Evolutionary conservation across 2,113 vertebrate genomes (phyloP), one percentile per base, ranked within the genome.

Genomic region (Scolopax mira): DNA sequence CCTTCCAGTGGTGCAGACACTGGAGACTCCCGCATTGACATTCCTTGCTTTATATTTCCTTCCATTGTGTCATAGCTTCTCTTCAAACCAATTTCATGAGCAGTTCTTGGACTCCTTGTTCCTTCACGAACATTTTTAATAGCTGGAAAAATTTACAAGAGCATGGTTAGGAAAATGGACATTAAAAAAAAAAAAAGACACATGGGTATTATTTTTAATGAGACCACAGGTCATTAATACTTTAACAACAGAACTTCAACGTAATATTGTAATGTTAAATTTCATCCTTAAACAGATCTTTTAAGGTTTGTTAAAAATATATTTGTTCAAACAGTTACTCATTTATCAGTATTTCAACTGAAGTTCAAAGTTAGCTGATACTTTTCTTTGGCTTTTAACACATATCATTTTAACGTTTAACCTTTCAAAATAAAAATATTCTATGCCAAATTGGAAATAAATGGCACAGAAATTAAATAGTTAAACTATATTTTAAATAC

Each of bases 121-220:
- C 98, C 99, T 97, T 99, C 99, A 90, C 99, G 98, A 52, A 98
- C 98, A 88, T 99, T 99, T 97, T 99, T 99, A 94, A 99, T 99
- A 85, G 99, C 99, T 99, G 94, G 69, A n/a, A 85, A 84, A 91
- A 71, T 23, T 90, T 4, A 96, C 12, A 96, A 41, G 88, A 55
- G 55, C 28, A 10, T 78, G 33, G 61, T 96, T 60, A 94, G 79
- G 39, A 83, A 54, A 89, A 30, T 23, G 33, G 46, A 41, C 46
- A 72, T 28, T 17, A 33, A 69, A 35, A 72, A 27, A 49, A 27
- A 49, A 9, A 37, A n/a, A n/a, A 13, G 11, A 84, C 37, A 75
- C 27, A 27, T 2, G 15, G 74, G 33, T 42, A n/a, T 49, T 39
- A 37, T 13, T 73, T 46, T 89, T 64, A n/a, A 64, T 4, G 39